A percentile compares a stretch with the other conserved stretches of the same genome.
phyloP scores from a whole-genome alignment of 2,888 invertebrate species.

The Orthosia gracilis region DNA sequence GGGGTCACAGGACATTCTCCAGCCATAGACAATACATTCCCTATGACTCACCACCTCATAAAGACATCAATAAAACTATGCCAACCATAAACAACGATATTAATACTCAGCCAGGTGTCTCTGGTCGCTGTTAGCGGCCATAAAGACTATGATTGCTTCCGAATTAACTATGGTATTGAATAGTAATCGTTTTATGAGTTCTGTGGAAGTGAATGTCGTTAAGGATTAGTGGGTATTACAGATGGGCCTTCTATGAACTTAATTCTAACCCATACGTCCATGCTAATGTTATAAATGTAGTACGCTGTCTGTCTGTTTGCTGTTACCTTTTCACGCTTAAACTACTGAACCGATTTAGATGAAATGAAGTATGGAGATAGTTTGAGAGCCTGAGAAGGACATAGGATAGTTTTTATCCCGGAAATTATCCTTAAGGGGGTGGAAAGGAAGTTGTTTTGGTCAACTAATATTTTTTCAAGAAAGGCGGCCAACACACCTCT shows the following conservation, averaged over 20 bases:
- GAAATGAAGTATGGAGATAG: too few species aligned
- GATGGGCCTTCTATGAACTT: background rate
- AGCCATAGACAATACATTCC: conserved; percentile 14
- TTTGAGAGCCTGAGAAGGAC: too few species aligned
- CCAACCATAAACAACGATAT: conserved; percentile 58
- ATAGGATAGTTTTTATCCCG: too few species aligned
- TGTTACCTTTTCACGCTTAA: too few species aligned
- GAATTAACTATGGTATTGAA: conserved; percentile 66
- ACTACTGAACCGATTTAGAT: too few species aligned
- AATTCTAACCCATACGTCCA: too few species aligned
- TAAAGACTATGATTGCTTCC: conserved; percentile 72
- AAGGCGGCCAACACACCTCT: too few species aligned
- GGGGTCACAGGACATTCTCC: conserved; percentile 17
- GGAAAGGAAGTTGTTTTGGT: too few species aligned
- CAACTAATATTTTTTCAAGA: too few species aligned
- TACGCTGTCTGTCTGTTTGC: too few species aligned
- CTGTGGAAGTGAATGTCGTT: conserved; percentile 32
- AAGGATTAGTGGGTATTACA: background rate
- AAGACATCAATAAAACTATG: conserved; percentile 43
- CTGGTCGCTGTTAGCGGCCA: conserved; percentile 57
- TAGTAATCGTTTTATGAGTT: conserved; percentile 62
- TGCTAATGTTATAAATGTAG: too few species aligned
- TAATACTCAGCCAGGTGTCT: conserved; percentile 69
- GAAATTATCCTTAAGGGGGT: too few species aligned
- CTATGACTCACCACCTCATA: conserved; percentile 50